Evolutionary conservation across 2,888 invertebrate genomes (phyloP).

Genomic region (Uloborus plumipes): DNA sequence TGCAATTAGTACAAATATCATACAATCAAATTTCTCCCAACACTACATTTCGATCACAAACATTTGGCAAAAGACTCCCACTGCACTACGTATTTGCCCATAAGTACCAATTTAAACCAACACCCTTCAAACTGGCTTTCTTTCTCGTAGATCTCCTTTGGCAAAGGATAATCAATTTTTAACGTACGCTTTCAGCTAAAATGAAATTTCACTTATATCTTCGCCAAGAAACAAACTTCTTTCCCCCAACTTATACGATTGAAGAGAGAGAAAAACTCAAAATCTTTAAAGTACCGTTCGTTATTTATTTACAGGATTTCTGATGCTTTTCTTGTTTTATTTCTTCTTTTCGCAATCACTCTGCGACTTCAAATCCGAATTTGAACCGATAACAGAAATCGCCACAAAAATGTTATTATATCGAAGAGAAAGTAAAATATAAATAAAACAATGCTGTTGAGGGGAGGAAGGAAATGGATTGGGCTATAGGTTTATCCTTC

Average conservation of each 20-base stretch:
- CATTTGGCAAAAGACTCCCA: too few species aligned
- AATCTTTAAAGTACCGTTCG: conserved; percentile 59
- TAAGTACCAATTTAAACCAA: too few species aligned
- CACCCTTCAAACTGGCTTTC: too few species aligned
- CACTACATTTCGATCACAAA: too few species aligned
- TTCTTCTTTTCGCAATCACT: conserved; percentile 1
- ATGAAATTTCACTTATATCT: conserved; percentile 58
- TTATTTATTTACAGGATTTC: conserved; percentile 62
- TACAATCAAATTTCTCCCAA: too few species aligned
- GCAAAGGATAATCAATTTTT: conserved; percentile 44
- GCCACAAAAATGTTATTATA: conserved; percentile 59
- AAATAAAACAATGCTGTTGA: conserved; percentile 43
- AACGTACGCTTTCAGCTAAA: conserved; percentile 54
- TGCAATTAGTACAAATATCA: too few species aligned
- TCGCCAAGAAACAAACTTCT: conserved; percentile 38
- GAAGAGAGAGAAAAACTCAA: conserved; percentile 34
- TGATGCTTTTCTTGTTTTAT: conserved; percentile 7
- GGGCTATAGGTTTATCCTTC: conserved; percentile 60
- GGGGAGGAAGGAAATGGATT: conserved; percentile 47
- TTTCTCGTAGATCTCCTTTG: neutral
- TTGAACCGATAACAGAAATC: conserved; percentile 50
- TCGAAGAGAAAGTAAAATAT: conserved; percentile 6
- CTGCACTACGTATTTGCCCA: too few species aligned
- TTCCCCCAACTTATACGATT: conserved; percentile 2
- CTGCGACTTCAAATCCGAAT: conserved; percentile 40